Conservation (phyloP, 1,140 invertebrate species). For the Papilio xuthus region DNA sequence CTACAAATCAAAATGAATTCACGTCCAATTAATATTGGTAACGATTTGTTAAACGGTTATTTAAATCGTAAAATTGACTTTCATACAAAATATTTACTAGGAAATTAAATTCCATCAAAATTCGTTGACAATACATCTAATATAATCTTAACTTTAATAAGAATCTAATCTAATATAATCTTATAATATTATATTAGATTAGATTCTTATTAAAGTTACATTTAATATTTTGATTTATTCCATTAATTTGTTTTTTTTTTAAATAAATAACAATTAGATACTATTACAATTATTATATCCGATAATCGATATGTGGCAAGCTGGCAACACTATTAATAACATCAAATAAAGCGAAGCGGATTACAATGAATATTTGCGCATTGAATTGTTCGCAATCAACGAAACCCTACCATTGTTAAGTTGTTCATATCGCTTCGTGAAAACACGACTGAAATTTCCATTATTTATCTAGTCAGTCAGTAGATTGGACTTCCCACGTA, state of each 20-base stretch:
- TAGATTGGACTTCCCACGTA: conserved; percentile 4
- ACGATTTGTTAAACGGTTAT: neutral
- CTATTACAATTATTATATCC: no score
- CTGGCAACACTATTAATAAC: neutral
- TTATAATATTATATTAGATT: no score
- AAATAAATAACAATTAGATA: no score
- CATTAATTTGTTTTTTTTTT: no score
- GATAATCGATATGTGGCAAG: no score
- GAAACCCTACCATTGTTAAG: neutral
- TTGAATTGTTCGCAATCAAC: neutral
- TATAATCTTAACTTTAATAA: no score
- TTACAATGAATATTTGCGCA: neutral
- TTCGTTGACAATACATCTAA: no score
- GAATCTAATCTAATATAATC: no score
- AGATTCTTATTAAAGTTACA: no score
- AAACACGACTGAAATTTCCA: neutral
- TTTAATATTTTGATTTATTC: no score
- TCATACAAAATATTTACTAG: neutral
- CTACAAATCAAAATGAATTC: neutral
- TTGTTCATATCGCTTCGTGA: neutral
- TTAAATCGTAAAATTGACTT: neutral
- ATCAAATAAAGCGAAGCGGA: neutral
- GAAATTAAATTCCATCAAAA: no score
- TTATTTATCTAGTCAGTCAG: conserved; percentile 1
- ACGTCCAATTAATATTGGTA: conserved; percentile 17